A percentile compares a stretch with the other conserved stretches of the same genome.
Evolutionary conservation across 2,888 invertebrate species (phyloP).

Genomic region (Eumerus sabulonum): DNA sequence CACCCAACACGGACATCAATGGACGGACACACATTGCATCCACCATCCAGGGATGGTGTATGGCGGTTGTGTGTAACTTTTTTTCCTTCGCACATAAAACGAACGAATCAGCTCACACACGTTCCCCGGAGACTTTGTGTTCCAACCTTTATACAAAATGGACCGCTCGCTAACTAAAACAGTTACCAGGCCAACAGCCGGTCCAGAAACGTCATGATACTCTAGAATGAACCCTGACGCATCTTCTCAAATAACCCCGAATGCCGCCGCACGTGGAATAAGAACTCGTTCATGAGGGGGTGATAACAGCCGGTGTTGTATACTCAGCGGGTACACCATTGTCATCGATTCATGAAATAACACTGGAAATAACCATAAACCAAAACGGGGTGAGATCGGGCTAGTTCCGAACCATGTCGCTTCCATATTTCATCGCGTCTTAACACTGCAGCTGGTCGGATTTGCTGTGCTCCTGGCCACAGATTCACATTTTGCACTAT

Average conservation of each 20-base stretch:
- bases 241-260: conserved; percentile 23
- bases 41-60: conserved; percentile 9
- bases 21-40: conserved; percentile 19
- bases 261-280: no score
- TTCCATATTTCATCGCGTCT: conserved; percentile 8
- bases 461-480: conserved; percentile 73
- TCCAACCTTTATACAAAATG: conserved; percentile 74
- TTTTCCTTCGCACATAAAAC: background rate
- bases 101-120: background rate
- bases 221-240: conserved; percentile 37
- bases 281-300: conserved; percentile 36
- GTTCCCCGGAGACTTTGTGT: conserved; percentile 57
- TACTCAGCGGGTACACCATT: conserved; percentile 21
- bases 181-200: conserved; percentile 76
- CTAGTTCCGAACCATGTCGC: conserved; percentile 1
- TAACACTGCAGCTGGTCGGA: conserved; percentile 1
- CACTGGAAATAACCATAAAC: conserved; percentile 32
- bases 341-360: conserved; percentile 52
- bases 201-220: conserved; percentile 20
- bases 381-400: background rate
- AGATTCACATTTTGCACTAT: conserved; percentile 77
- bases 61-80: no score
- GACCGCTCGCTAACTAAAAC: conserved; percentile 79
- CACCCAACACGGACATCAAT: conserved; percentile 1
- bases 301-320: conserved; percentile 42